Percentiles rank a stretch among this genome's conserved stretches.
Conservation (phyloP, 2,113 vertebrate genomes). For the Aspidoscelis tigris region DNA sequence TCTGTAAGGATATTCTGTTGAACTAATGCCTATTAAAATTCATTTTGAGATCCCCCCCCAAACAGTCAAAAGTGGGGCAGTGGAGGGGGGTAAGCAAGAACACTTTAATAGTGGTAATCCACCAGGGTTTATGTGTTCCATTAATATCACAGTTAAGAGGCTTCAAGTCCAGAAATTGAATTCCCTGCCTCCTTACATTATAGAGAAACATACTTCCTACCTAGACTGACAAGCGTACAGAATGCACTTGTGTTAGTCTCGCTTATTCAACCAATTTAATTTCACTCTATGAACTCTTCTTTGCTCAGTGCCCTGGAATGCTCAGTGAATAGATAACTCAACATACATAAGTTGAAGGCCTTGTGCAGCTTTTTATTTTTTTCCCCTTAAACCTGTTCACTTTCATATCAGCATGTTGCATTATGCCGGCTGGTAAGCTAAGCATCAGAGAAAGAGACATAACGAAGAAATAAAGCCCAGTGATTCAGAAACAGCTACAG, state of each 20-base stretch:
- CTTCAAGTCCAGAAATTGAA: conserved; percentile 32
- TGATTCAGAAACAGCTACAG: background rate
- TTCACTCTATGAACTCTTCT: conserved; percentile 32
- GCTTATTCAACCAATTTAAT: conserved; percentile 42
- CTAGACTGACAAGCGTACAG: conserved; percentile 33
- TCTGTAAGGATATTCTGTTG: background rate
- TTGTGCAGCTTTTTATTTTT: background rate
- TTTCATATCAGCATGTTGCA: conserved; percentile 20
- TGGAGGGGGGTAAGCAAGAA: background rate
- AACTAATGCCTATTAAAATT: background rate
- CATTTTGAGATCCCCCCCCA: background rate
- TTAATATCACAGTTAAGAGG: conserved; percentile 18
- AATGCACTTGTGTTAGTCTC: conserved; percentile 37
- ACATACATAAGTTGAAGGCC: background rate
- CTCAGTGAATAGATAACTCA: conserved; percentile 43
- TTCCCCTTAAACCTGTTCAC: conserved; percentile 6
- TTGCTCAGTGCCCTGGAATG: conserved; percentile 19
- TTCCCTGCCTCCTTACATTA: conserved; percentile 32
- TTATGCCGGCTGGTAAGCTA: conserved; percentile 30
- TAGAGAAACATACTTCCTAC: conserved; percentile 12
- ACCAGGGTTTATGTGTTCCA: conserved; percentile 1
- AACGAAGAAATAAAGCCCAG: background rate
- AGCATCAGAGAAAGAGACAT: background rate
- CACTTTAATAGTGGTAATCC: conserved; percentile 13
- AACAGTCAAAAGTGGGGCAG: conserved; percentile 1